Base-by-base conservation (phyloP, 2,113 vertebrate genomes). In the Eidolon helvum region DNA sequence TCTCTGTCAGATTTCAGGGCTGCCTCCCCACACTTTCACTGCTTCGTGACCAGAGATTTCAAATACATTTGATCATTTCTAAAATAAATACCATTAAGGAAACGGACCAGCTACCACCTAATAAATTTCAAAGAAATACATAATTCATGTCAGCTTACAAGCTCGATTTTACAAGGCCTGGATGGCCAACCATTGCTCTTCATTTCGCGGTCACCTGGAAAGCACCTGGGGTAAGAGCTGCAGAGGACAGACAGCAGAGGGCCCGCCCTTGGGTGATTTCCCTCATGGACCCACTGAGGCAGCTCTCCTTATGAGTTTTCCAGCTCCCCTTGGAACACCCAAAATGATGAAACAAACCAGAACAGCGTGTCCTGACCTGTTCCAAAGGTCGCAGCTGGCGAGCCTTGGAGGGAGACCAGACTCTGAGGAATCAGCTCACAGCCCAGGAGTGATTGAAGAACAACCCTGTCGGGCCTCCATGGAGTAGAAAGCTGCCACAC, bases 71-170 rank as follows among this genome's bases (percentile, higher is more conserved):
- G 45, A 93, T 72, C 59, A 48, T 66, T 57, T 38, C 59, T 90
- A 59, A 87, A 69, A 61, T 19, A 82, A 87, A 90, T n/a, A 14
- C 75, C 75, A 53, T 33, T n/a, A 74, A 95, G 80, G 48, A 69
- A 79, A 90, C 9, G 7, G 12, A 26, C 10, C 61, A 7, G 3
- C 40, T 61, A 28, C 21, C 48, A 40, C 11, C 40, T 59, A 48
- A 38, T 63, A 57, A 14, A 57, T 43, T 43, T 43, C 53, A 66
- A 66, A 91, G 80, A 50, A 9, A 72, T 69, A 43, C 4, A 1
- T 19, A 48, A 77, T 18, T 12, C 11, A 12, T 19, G 4, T 57
- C 65, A 40, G 48, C 26, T 71, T 33, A 15, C 12, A 4, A 78
- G 57, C 10, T 40, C 68, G 35, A 43, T 4, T 66, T 28, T 14